phyloP scores from a whole-genome alignment of 2,113 vertebrate genomes.

The Macaca fascicularis region DNA sequence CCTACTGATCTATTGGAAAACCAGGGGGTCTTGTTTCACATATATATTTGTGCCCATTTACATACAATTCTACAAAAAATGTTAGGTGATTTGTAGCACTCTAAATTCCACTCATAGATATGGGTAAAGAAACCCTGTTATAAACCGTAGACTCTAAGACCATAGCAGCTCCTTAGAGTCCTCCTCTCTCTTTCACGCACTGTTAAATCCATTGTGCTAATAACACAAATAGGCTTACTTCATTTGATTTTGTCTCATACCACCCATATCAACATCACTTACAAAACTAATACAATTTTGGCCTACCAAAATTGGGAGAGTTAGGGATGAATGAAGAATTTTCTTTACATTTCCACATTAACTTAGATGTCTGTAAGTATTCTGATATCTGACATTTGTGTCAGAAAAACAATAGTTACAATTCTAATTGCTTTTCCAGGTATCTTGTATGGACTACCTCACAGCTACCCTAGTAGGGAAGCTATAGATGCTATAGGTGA shows the following conservation, averaged over 20 bases:
- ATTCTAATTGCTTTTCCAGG: background rate
- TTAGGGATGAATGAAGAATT: background rate
- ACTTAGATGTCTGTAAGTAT: background rate
- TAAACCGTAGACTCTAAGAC: background rate
- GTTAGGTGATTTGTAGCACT: background rate
- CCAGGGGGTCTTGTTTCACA: background rate
- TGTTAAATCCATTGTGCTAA: background rate
- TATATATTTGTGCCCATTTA: background rate
- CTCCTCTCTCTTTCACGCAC: background rate
- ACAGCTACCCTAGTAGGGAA: background rate
- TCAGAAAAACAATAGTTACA: background rate
- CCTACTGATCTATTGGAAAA: background rate
- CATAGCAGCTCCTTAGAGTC: rapidly evolving
- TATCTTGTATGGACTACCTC: background rate
- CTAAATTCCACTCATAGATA: background rate
- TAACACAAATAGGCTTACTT: background rate
- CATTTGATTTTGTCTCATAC: background rate
- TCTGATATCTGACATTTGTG: background rate
- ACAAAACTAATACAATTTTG: background rate
- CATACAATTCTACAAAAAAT: background rate
- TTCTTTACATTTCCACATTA: background rate
- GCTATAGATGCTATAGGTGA: background rate
- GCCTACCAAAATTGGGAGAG: background rate
- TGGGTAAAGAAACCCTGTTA: background rate
- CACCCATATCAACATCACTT: background rate